Conservation (phyloP, 2,797 vertebrate species). For the Macropus fuliginosus region DNA sequence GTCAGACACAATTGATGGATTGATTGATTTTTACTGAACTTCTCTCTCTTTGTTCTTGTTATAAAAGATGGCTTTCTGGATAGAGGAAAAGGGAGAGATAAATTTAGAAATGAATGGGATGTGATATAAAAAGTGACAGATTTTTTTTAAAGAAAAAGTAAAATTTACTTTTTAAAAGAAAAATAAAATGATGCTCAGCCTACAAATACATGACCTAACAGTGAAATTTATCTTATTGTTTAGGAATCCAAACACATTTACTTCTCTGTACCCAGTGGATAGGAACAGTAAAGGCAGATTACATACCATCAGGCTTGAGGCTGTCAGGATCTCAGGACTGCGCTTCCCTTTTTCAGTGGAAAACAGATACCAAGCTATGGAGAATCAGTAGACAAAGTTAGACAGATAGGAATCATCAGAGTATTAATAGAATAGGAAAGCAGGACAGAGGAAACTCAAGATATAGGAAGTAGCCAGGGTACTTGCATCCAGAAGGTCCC, state of each 20-base stretch:
- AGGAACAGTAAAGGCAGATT: not conserved
- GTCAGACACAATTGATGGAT: not conserved
- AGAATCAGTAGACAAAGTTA: conserved; percentile 5
- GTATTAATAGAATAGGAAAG: not conserved
- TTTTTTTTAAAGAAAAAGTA: not conserved
- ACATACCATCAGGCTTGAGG: not conserved
- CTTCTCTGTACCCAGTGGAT: not conserved
- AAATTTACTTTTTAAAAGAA: not conserved
- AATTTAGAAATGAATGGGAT: not conserved
- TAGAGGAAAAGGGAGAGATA: not conserved
- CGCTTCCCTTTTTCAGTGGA: not conserved
- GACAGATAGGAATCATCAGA: not conserved
- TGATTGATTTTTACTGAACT: not conserved
- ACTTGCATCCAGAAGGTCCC: not conserved
- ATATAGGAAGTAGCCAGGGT: not conserved
- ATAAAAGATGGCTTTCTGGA: not conserved
- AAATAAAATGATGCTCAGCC: not conserved
- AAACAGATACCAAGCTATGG: not conserved
- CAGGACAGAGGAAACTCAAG: not conserved
- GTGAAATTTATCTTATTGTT: not conserved
- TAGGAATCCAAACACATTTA: not conserved
- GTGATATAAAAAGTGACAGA: not conserved
- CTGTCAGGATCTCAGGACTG: not conserved
- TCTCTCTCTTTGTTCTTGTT: not conserved
- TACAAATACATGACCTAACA: not conserved